These are phyloP conservation scores for Drosophila leontia DNA, from an alignment of 1,140 invertebrate species.

Conservation along the genomic window DNA sequence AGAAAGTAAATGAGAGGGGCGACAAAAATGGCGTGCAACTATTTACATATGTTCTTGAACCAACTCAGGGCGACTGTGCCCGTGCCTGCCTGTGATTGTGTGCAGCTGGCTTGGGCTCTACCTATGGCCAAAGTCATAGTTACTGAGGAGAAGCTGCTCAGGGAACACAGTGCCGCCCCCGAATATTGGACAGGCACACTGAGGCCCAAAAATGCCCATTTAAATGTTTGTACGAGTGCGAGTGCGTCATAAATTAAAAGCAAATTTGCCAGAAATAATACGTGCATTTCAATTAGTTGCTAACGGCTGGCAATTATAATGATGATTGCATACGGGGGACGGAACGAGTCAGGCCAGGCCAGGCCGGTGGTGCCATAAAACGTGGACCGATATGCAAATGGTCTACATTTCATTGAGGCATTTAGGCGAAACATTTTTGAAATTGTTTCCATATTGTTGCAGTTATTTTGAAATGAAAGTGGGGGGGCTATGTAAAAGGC, in stretches of 20 bases:
- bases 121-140: slow-evolving; percentile 4
- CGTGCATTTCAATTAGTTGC: slow-evolving; percentile 57
- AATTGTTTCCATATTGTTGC: slow-evolving; percentile 20
- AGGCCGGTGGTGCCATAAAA: slow-evolving; percentile 15
- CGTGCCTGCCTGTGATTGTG: slow-evolving; percentile 36
- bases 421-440: slow-evolving; percentile 10
- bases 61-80: slow-evolving; percentile 21
- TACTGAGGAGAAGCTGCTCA: slow-evolving; percentile 32
- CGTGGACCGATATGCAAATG: slow-evolving; percentile 34
- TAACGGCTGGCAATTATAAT: slow-evolving; percentile 51
- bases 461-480: background rate
- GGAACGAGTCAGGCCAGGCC: background rate
- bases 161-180: slow-evolving; percentile 43
- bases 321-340: slow-evolving; percentile 29
- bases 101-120: slow-evolving; percentile 40
- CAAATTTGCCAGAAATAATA: slow-evolving; percentile 52
- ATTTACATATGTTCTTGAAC: slow-evolving; percentile 81
- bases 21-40: slow-evolving; percentile 75
- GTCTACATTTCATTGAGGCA: slow-evolving; percentile 20
- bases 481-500: background rate
- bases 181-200: slow-evolving; percentile 43
- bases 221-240: slow-evolving; percentile 19
- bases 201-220: slow-evolving; percentile 14
- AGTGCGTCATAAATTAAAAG: slow-evolving; percentile 46
- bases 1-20: slow-evolving; percentile 22